A percentile compares a stretch with the other conserved stretches of the same genome.
Evolutionary conservation across 2,888 invertebrate genomes (phyloP).

Genomic region (Lysandra coridon): DNA sequence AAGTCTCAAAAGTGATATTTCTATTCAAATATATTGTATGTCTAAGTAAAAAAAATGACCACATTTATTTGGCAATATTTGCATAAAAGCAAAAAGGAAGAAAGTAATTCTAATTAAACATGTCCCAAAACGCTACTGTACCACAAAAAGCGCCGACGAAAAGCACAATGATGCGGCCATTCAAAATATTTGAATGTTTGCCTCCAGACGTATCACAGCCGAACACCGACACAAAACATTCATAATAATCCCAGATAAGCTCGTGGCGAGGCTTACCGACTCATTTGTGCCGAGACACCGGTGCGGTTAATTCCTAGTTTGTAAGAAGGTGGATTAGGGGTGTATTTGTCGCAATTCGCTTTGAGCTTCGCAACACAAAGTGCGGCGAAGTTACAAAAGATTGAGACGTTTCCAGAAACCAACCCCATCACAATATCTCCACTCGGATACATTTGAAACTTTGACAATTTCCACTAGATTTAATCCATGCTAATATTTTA

Average conservation of each 20-base stretch:
- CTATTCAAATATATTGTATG: background rate
- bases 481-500: background rate
- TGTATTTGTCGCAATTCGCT: slow-evolving; percentile 62
- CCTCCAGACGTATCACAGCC: slow-evolving; percentile 56
- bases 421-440: background rate
- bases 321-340: slow-evolving; percentile 69
- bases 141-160: slow-evolving; percentile 38
- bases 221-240: slow-evolving; percentile 66
- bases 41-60: background rate
- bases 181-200: slow-evolving; percentile 48
- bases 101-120: slow-evolving; percentile 21
- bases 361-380: slow-evolving; percentile 48
- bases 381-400: slow-evolving; percentile 47
- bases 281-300: slow-evolving; percentile 70
- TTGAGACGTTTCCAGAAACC: slow-evolving; percentile 22
- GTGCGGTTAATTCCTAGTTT: slow-evolving; percentile 63
- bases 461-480: slow-evolving; percentile 7
- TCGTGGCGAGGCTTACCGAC: slow-evolving; percentile 66
- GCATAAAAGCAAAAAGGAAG: background rate
- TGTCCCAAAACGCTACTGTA: slow-evolving; percentile 6
- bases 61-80: background rate
- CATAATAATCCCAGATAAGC: slow-evolving; percentile 66
- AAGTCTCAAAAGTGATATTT: background rate
- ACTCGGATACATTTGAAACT: background rate
- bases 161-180: slow-evolving; percentile 35